Conservation (phyloP, 2,113 vertebrate genomes). For the Cairina moschata region DNA sequence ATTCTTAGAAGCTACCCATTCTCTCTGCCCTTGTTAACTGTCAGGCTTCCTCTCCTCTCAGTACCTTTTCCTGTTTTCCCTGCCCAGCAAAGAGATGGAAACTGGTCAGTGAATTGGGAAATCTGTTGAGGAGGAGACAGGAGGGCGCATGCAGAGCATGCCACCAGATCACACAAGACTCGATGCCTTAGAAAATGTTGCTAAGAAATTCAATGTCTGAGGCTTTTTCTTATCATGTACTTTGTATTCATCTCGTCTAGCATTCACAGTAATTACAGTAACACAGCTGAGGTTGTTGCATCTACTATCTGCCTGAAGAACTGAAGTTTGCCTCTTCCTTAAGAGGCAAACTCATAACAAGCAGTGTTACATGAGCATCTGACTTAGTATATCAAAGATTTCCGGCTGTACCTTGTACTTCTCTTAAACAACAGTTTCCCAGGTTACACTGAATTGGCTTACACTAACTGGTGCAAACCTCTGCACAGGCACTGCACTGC, state of each 20-base stretch:
- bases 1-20: rapidly evolving
- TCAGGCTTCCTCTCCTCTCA: background rate
- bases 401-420: background rate
- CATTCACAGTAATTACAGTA: background rate
- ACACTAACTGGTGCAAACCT: background rate
- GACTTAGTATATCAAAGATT: background rate
- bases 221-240: background rate
- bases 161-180: too few relatives aligned
- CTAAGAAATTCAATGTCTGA: background rate
- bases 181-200: background rate
- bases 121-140: background rate
- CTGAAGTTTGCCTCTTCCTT: background rate
- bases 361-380: background rate
- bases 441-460: background rate
- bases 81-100: background rate
- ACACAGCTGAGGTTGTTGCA: background rate
- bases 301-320: background rate
- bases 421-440: background rate
- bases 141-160: background rate
- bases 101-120: background rate
- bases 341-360: background rate
- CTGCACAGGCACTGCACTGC: background rate
- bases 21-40: background rate
- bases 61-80: background rate
- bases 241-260: background rate